Percentiles rank a stretch among this genome's conserved stretches.
Conservation (phyloP, 2,797 vertebrate genomes). For the Pyrocephalus nanus region DNA sequence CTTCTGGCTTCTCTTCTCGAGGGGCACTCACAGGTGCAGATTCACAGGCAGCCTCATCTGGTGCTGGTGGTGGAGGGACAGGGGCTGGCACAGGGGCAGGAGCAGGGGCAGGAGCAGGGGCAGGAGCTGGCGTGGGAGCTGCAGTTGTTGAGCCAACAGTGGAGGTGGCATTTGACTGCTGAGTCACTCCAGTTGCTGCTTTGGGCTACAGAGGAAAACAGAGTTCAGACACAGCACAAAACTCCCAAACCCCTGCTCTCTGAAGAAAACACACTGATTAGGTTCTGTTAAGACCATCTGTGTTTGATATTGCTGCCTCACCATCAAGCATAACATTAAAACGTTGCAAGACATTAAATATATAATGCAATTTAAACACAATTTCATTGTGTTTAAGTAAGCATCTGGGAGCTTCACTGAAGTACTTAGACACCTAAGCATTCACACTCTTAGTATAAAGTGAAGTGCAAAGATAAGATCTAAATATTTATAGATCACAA, state of each 20-base stretch:
- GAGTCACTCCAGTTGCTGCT: slow-evolving; percentile 73
- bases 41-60: slow-evolving; percentile 69
- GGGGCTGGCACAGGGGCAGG: slow-evolving; percentile 64
- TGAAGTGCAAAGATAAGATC: not conserved
- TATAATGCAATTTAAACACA: not conserved
- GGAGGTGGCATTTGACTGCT: slow-evolving; percentile 65
- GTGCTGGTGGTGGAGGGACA: slow-evolving; percentile 59
- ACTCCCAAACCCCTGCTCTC: not conserved
- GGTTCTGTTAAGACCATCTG: not conserved
- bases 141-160: slow-evolving; percentile 49
- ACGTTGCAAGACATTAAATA: not conserved
- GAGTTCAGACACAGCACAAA: not conserved
- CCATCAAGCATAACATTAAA: not conserved
- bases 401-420: not conserved
- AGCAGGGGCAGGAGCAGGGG: slow-evolving; percentile 50
- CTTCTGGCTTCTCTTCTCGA: slow-evolving; percentile 77
- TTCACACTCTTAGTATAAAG: not conserved
- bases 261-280: not conserved
- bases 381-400: not conserved
- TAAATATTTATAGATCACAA: not conserved
- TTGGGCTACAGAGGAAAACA: slow-evolving; percentile 81
- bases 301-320: not conserved
- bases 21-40: slow-evolving; percentile 67
- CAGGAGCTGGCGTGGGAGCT: slow-evolving; percentile 62
- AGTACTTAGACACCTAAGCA: not conserved